Evolutionary conservation across 2,797 vertebrate genomes (phyloP).

Genomic region (Crax fasciolata): DNA sequence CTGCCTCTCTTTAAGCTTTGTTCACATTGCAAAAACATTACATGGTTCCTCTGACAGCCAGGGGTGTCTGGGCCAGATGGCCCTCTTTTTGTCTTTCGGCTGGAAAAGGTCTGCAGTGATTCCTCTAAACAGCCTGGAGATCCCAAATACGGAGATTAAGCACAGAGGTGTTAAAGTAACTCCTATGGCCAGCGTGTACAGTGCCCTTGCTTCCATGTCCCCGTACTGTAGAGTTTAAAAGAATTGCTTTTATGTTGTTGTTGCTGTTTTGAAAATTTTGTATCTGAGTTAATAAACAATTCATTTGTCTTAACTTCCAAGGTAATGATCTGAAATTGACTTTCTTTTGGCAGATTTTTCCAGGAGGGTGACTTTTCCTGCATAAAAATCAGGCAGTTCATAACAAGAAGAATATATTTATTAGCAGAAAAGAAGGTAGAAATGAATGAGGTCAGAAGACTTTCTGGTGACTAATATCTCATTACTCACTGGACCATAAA

Average conservation of each 20-base stretch:
- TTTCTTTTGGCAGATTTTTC: not conserved
- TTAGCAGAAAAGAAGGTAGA: slow-evolving; percentile 33
- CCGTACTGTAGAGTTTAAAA: not conserved
- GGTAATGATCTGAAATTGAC: not conserved
- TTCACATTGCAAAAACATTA: not conserved
- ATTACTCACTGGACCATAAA: slow-evolving; percentile 36
- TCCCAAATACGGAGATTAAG: not conserved
- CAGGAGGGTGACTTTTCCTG: slow-evolving; percentile 1
- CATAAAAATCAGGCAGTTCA: not conserved
- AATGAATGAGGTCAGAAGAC: not conserved
- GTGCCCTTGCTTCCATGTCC: not conserved
- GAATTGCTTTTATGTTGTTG: not conserved
- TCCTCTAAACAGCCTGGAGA: not conserved
- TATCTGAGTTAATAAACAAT: not conserved
- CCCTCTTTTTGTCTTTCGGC: not conserved
- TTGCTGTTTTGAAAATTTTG: not conserved
- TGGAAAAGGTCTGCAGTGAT: slow-evolving; percentile 6
- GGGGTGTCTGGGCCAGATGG: not conserved
- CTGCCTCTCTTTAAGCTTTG: not conserved
- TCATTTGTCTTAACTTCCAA: not conserved
- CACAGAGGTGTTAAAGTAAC: not conserved
- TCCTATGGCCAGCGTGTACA: not conserved
- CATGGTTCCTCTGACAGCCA: not conserved
- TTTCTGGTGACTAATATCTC: slow-evolving; percentile 37
- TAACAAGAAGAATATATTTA: slow-evolving; percentile 4